Percentiles rank a stretch among this genome's conserved stretches.
These are phyloP conservation scores for Cynopterus brachyotis DNA, from an alignment of 2,113 vertebrate genomes.

Conservation along the genomic window DNA sequence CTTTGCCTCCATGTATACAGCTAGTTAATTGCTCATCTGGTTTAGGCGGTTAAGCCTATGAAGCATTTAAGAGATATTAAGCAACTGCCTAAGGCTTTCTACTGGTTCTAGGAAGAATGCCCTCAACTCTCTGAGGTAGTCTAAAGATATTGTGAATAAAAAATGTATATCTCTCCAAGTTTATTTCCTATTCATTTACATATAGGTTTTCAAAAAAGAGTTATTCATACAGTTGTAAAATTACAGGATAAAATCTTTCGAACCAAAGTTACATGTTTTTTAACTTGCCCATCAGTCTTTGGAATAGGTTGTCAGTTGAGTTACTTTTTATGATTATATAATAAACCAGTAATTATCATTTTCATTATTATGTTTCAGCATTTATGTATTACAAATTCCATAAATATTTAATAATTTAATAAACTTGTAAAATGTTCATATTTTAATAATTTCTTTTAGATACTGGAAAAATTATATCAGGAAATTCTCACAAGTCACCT, in stretches of 20 bases:
- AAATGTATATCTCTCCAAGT: neutral
- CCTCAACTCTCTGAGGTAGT: neutral
- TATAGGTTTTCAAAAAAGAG: neutral
- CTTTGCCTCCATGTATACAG: neutral
- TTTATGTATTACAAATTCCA: neutral
- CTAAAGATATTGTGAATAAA: neutral
- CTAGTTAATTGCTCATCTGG: neutral
- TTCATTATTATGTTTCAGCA: neutral
- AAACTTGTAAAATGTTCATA: conserved; percentile 23
- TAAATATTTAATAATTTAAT: conserved; percentile 31
- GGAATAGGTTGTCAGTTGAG: neutral
- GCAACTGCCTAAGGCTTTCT: neutral
- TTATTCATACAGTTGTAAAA: neutral
- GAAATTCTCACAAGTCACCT: neutral
- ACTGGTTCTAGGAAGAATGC: neutral
- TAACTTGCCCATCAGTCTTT: neutral
- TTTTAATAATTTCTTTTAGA: conserved; percentile 64
- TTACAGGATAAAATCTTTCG: neutral
- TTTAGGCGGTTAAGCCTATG: neutral
- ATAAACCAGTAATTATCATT: neutral
- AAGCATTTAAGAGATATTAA: neutral
- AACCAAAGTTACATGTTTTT: neutral
- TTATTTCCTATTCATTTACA: conserved; percentile 7
- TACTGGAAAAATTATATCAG: conserved; percentile 2
- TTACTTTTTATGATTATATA: conserved; percentile 27